A percentile compares a stretch with the other conserved stretches of the same genome.
Conservation (phyloP, 2,113 vertebrate species). For the Silurus asotus region DNA sequence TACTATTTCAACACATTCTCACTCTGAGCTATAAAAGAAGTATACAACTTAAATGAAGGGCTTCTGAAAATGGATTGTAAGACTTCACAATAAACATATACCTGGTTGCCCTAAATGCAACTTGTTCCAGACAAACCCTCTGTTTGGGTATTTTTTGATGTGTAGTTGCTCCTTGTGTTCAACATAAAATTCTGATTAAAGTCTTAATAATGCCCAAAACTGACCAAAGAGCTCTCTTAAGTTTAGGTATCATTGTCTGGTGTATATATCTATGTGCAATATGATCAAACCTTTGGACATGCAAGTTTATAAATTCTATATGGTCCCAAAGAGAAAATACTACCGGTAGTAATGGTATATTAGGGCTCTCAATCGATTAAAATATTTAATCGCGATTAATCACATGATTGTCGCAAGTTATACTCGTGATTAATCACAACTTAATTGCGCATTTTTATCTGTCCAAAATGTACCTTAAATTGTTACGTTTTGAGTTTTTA, state of each 20-base stretch:
- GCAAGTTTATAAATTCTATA: too few species aligned
- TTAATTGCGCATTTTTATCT: too few species aligned
- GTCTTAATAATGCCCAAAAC: neutral
- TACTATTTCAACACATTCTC: neutral
- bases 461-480: too few species aligned
- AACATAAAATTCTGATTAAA: too few species aligned
- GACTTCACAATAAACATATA: neutral
- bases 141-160: neutral
- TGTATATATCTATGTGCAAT: too few species aligned
- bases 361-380: too few species aligned
- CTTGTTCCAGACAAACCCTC: neutral
- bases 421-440: too few species aligned
- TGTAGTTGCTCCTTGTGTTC: neutral
- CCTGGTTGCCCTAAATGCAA: neutral
- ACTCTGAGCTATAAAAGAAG: neutral
- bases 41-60: neutral
- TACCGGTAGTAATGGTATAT: too few species aligned
- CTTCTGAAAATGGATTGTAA: neutral
- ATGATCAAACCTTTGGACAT: neutral
- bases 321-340: neutral
- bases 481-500: too few species aligned
- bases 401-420: too few species aligned
- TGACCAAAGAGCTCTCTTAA: slow-evolving; percentile 8
- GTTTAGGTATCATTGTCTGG: neutral
- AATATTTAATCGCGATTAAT: too few species aligned